Conservation (phyloP, 2,113 vertebrate species). For the Sinocyclocheilus rhinocerous region DNA sequence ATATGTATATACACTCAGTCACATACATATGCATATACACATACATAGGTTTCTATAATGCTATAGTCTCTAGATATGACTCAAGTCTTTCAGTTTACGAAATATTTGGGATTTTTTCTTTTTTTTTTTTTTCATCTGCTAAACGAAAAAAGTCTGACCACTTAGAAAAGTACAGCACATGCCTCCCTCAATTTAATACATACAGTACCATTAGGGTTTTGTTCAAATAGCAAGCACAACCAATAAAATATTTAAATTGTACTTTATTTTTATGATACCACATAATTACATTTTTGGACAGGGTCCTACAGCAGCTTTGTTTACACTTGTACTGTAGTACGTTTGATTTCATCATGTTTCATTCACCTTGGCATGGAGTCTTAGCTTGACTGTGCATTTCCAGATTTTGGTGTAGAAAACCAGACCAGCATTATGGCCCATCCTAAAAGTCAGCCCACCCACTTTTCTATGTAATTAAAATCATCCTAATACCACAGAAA, state of each 20-base stretch:
- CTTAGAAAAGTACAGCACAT: neutral
- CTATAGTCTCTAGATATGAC: neutral
- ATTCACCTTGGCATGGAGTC: neutral
- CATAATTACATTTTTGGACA: neutral
- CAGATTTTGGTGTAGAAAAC: neutral
- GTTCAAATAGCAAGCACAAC: neutral
- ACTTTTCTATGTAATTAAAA: slow-evolving; percentile 48
- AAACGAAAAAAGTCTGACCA: neutral
- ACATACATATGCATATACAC: too few relatives aligned
- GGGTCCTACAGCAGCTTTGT: neutral
- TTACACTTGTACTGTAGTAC: neutral
- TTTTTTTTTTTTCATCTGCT: neutral
- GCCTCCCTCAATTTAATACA: neutral
- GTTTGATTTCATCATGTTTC: neutral
- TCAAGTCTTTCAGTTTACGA: neutral
- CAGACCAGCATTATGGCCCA: neutral
- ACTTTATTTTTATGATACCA: neutral
- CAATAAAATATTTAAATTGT: neutral
- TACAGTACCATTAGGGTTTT: neutral
- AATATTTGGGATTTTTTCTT: neutral
- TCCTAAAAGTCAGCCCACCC: slow-evolving; percentile 21
- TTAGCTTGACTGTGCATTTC: neutral
- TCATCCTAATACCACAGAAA: slow-evolving; percentile 42
- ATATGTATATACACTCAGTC: too few relatives aligned
- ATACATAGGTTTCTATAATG: neutral